Conservation (phyloP, 2,113 vertebrate genomes). For the Budorcas taxicolor region DNA sequence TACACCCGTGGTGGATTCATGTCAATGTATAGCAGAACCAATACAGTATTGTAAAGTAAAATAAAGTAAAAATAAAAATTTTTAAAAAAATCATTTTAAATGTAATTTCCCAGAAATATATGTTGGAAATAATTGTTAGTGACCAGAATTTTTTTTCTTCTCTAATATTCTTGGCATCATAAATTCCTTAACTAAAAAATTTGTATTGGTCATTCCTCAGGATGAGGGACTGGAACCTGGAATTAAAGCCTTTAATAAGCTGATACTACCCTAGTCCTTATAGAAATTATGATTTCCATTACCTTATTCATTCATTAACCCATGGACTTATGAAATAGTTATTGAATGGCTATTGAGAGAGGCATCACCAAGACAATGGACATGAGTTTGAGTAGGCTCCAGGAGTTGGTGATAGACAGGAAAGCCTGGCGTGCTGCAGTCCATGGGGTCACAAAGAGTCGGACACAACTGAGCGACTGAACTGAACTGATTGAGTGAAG, state of each 20-base stretch:
- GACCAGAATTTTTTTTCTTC: not conserved
- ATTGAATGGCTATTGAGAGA: not conserved
- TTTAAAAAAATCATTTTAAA: not conserved
- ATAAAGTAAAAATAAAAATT: too few relatives aligned
- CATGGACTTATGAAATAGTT: not conserved
- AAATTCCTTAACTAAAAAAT: not conserved
- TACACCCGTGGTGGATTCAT: too few relatives aligned
- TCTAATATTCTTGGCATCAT: not conserved
- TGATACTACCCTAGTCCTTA: not conserved
- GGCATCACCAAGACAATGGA: not conserved
- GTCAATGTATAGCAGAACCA: too few relatives aligned
- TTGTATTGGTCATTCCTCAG: not conserved
- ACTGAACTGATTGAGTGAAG: not conserved
- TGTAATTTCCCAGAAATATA: not conserved
- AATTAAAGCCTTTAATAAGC: not conserved
- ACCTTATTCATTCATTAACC: not conserved
- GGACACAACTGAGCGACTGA: not conserved
- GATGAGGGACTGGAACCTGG: not conserved
- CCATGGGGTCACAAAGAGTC: not conserved
- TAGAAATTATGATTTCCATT: not conserved
- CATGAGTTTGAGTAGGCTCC: not conserved
- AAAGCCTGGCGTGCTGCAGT: not conserved
- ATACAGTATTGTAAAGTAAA: too few relatives aligned
- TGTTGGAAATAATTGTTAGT: not conserved
- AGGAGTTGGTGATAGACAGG: not conserved